phyloP scores from a whole-genome alignment of 2,113 vertebrate genomes.

The Myrmecobius fasciatus region DNA sequence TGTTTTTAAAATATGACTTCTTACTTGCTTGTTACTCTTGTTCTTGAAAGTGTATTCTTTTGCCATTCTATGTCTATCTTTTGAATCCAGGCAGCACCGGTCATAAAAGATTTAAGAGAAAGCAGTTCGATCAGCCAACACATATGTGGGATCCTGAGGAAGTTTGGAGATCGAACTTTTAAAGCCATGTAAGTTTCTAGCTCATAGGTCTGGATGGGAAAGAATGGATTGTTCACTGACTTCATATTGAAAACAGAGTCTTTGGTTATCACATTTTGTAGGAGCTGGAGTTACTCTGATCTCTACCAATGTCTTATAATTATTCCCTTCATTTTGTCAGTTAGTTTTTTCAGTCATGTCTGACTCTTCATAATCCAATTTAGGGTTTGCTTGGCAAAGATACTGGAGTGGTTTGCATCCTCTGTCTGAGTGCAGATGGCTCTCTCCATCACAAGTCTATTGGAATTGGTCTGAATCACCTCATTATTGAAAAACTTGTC shows the following conservation, averaged over 20 bases:
- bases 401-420: not conserved
- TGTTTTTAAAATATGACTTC: not conserved
- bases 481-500: too few relatives aligned
- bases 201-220: not conserved
- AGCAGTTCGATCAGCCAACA: slow-evolving; percentile 68
- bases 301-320: not conserved
- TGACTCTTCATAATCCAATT: not conserved
- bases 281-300: not conserved
- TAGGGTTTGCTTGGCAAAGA: not conserved
- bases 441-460: too few relatives aligned
- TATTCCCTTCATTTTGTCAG: not conserved
- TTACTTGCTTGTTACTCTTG: slow-evolving; percentile 26
- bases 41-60: not conserved
- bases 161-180: slow-evolving; percentile 54
- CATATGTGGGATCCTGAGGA: slow-evolving; percentile 58
- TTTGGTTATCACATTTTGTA: not conserved
- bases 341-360: not conserved
- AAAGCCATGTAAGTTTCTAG: slow-evolving; percentile 68
- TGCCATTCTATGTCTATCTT: slow-evolving; percentile 1
- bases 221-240: not conserved
- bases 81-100: slow-evolving; percentile 64
- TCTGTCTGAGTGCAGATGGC: too few relatives aligned
- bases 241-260: not conserved
- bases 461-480: too few relatives aligned
- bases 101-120: slow-evolving; percentile 75